Base-by-base conservation (phyloP, 2,888 invertebrate species). In the Plusia festucae region DNA sequence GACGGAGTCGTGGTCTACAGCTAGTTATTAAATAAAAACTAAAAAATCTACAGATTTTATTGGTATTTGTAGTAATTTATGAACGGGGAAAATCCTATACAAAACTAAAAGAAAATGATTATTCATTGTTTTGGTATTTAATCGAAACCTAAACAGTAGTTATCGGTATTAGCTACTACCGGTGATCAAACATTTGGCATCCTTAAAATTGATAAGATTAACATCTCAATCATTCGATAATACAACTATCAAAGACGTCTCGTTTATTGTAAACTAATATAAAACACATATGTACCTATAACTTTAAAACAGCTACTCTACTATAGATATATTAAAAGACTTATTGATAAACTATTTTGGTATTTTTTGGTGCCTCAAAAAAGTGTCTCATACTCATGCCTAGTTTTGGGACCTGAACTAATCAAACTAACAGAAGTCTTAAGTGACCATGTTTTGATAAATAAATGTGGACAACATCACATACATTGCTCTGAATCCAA, bases 191-290 rank as follows among this genome's bases (percentile, higher is more conserved):
- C 66, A 73, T 70, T 72, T 27, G 40, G 53, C 34, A 70, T 52
- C 9, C 61, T 76, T 46, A 68, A 59, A 53, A 58, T 60, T 49
- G 85, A 84, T 84, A 70, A 83, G 82, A 84, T 84, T 18, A 13
- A 56, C 60, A 78, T 80, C 74, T 66, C 53, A 54, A 59, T 60
- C 52, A 63, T 60, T 72, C 58, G 57, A 49, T 76, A 59, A 72
- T 40, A 40, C 53, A 65, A 58, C 61, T 57, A 57, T 68, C 22
- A 53, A 61, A 58, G 64, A 61, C 60, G 49, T 27, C n/a, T 16
- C 44, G 58, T 46, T 11, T 51, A 58, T 58, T 49, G 54, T 22
- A 18, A 32, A 18, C 5, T 53, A 16, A 55, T 60, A 56, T 51
- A 40, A n/a, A 40, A 40, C 15, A 40, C 40, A 24, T 24, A 24